Conservation (phyloP, 2,797 vertebrate genomes). For the Macropodus opercularis region DNA sequence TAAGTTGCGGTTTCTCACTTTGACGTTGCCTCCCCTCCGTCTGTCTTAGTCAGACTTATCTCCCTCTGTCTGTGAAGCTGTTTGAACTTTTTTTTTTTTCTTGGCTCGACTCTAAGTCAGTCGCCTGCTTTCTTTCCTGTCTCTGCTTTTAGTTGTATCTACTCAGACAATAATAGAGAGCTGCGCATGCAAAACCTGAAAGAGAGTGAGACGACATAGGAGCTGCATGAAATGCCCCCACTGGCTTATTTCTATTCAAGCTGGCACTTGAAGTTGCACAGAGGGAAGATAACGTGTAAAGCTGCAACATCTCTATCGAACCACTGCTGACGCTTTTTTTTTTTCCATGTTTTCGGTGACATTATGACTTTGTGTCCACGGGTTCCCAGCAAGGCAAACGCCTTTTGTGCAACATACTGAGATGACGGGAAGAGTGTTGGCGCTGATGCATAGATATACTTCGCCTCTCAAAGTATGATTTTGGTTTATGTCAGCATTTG, state of each 20-base stretch:
- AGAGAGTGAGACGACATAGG: constrained; percentile 7
- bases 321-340: not conserved
- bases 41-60: not conserved
- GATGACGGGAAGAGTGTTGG: too few species aligned
- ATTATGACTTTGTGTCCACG: constrained; percentile 5
- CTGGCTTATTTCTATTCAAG: constrained; percentile 20
- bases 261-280: constrained; percentile 24
- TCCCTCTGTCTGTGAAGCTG: constrained; percentile 1
- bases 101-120: not conserved
- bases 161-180: constrained; percentile 4
- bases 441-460: too few species aligned
- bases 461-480: too few species aligned
- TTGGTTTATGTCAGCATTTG: not conserved
- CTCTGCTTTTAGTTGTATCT: constrained; percentile 9
- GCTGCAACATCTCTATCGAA: constrained; percentile 20
- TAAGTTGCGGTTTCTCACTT: not conserved
- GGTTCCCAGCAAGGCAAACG: not conserved
- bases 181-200: constrained; percentile 18
- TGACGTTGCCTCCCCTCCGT: not conserved
- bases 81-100: not conserved
- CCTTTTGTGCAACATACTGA: not conserved
- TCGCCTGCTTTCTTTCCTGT: not conserved
- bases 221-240: constrained; percentile 2
- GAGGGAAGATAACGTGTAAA: not conserved
- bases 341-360: constrained; percentile 1